Evolutionary conservation across 2,888 invertebrate genomes (phyloP).

Genomic region (Orthosia cruda): DNA sequence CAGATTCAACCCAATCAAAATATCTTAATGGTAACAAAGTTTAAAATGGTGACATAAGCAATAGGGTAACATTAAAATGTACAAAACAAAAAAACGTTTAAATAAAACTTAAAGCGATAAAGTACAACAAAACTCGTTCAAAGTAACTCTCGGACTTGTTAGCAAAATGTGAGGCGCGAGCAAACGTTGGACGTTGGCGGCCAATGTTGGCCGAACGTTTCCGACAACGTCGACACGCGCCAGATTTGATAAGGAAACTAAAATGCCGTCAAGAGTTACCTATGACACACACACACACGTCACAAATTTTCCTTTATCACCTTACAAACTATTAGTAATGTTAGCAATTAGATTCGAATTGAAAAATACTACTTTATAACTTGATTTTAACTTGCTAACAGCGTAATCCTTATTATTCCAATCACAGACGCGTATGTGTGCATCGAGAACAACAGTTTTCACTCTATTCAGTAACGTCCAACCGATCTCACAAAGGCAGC

Average conservation of each 20-base stretch:
- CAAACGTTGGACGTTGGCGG: constrained; percentile 79
- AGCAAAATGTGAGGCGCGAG: constrained; percentile 82
- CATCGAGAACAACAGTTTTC: constrained; percentile 58
- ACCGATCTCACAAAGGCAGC: constrained; percentile 75
- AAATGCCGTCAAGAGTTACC: constrained; percentile 71
- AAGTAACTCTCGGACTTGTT: constrained; percentile 83
- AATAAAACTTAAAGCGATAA: constrained; percentile 80
- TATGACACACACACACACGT: constrained; percentile 71
- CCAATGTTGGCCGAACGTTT: constrained; percentile 77
- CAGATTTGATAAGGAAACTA: constrained; percentile 77
- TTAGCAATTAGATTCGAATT: constrained; percentile 63
- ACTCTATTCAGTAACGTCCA: constrained; percentile 63
- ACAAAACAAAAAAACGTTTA: constrained; percentile 80
- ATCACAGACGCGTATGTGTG: constrained; percentile 53
- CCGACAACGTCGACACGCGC: constrained; percentile 74
- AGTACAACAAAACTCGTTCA: constrained; percentile 80
- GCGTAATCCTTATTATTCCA: constrained; percentile 46
- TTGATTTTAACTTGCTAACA: constrained; percentile 54
- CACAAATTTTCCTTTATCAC: constrained; percentile 72
- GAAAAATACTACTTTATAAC: constrained; percentile 40
- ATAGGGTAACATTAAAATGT: constrained; percentile 78
- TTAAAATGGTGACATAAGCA: constrained; percentile 85
- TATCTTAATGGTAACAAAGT: constrained; percentile 86
- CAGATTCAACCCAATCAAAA: constrained; percentile 75
- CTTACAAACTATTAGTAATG: constrained; percentile 62